Evolutionary conservation across 1,140 invertebrate species (phyloP).

Genomic region (Bombus polaris): DNA sequence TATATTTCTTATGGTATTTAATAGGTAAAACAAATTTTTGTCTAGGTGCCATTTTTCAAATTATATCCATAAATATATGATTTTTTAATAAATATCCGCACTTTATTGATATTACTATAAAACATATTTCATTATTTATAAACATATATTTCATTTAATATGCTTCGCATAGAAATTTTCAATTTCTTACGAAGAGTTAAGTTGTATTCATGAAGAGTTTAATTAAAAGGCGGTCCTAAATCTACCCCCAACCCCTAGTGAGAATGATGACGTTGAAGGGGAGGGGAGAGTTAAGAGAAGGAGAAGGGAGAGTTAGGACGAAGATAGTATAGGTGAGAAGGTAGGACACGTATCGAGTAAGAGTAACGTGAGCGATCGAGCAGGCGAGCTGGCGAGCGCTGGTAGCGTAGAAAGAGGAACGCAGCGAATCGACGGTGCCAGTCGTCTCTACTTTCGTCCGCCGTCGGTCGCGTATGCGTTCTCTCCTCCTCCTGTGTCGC

Average conservation of each 20-base stretch:
- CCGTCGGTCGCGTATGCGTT: not conserved
- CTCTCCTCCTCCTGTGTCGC: not conserved
- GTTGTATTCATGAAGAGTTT: not conserved
- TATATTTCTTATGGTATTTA: too few species aligned
- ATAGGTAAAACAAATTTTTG: too few species aligned
- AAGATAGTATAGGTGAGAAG: slow-evolving; percentile 59
- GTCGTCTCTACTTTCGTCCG: slow-evolving; percentile 49
- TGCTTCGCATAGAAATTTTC: not conserved
- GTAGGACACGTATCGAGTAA: slow-evolving; percentile 64
- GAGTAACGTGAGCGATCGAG: slow-evolving; percentile 28
- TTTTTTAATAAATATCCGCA: too few species aligned
- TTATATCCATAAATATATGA: too few species aligned
- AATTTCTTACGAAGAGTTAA: not conserved
- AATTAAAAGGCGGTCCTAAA: not conserved
- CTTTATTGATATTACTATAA: too few species aligned
- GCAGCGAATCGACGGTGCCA: slow-evolving; percentile 56
- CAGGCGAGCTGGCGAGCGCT: not conserved
- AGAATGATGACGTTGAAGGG: not conserved
- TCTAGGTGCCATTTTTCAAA: too few species aligned
- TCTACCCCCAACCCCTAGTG: not conserved
- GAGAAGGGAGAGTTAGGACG: slow-evolving; percentile 45
- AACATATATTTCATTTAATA: too few species aligned
- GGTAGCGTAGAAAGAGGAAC: slow-evolving; percentile 61
- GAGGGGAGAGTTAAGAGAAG: not conserved
- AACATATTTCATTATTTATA: too few species aligned